Conservation (phyloP, 1,140 invertebrate species). For the Arctopsyche grandis region DNA sequence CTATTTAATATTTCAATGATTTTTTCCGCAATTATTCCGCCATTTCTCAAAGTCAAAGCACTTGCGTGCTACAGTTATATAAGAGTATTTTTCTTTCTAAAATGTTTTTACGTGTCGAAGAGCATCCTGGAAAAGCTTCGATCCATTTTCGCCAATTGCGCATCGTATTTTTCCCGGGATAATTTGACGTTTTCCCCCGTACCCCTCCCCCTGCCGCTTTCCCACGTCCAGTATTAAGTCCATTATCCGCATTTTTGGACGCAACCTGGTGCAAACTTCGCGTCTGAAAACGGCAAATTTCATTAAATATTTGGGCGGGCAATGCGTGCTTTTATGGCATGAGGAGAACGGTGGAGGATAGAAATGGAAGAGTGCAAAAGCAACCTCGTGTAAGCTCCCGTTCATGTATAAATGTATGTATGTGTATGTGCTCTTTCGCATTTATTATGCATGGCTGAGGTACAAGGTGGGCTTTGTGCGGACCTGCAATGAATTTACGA, state of each 20-base stretch:
- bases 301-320: slow-evolving; percentile 21
- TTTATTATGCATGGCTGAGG: background rate
- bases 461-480: too few species aligned
- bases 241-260: slow-evolving; percentile 21
- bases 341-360: background rate
- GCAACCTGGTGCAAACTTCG: background rate
- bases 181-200: background rate
- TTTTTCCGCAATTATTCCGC: too few species aligned
- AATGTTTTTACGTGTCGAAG: too few species aligned
- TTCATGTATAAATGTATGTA: background rate
- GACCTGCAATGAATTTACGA: too few species aligned
- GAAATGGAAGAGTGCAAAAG: too few species aligned
- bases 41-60: too few species aligned
- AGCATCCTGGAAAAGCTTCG: too few species aligned
- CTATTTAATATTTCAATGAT: too few species aligned
- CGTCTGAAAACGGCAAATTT: slow-evolving; percentile 3
- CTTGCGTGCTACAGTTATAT: too few species aligned
- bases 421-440: background rate
- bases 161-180: background rate
- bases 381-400: background rate
- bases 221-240: background rate
- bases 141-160: background rate
- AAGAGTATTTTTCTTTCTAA: too few species aligned
- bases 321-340: background rate
- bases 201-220: too few species aligned